Conservation (phyloP, 2,888 invertebrate species). For the Troides helena region DNA sequence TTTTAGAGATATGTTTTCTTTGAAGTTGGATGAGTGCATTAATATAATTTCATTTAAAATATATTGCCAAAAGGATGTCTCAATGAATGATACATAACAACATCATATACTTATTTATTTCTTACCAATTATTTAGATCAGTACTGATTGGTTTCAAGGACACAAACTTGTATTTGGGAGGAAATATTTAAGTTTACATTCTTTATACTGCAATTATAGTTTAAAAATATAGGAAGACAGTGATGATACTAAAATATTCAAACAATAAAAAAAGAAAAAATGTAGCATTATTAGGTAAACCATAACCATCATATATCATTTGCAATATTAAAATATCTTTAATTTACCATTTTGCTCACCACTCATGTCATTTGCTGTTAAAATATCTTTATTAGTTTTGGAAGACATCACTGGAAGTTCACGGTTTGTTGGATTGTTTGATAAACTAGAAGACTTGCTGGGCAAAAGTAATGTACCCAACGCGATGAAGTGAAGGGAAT, state of each 20-base stretch:
- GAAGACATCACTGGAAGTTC: constrained; percentile 48
- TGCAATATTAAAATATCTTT: constrained; percentile 48
- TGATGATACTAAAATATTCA: background rate
- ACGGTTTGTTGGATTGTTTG: constrained; percentile 33
- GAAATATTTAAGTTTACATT: no score
- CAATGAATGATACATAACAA: no score
- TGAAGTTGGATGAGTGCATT: no score
- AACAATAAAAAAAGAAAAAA: background rate
- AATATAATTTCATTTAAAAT: no score
- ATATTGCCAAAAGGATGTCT: no score
- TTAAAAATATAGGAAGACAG: no score
- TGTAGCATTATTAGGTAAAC: background rate
- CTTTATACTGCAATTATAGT: no score
- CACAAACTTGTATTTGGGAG: no score
- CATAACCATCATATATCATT: background rate
- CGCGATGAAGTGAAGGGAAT: constrained; percentile 74
- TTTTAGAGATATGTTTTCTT: no score
- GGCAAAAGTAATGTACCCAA: constrained; percentile 70
- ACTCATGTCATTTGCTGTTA: constrained; percentile 36
- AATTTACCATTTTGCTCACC: constrained; percentile 60
- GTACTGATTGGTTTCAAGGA: no score
- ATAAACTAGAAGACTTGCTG: constrained; percentile 39
- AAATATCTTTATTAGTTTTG: constrained; percentile 38
- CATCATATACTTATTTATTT: no score
- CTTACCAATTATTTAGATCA: no score